Base-by-base conservation (phyloP, 37 sponge, comb jelly and placozoan species). In the Chondrosia reniformis region DNA sequence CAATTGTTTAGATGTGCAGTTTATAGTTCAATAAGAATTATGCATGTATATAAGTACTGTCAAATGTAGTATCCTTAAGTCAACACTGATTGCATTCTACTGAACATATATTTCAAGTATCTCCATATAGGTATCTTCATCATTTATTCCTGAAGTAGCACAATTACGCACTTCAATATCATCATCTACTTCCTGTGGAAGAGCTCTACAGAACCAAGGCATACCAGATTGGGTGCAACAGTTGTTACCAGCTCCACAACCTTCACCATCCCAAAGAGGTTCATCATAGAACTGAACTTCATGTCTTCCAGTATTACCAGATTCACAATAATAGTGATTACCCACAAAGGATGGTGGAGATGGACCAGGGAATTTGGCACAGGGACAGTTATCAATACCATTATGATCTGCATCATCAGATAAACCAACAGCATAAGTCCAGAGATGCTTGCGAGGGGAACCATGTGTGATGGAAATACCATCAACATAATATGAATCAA, bases 401-500 rank as follows among this genome's bases (percentile, higher is more conserved):
- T n/a, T n/a, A 44, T 39, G 42, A 21, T 7, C 22, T n/a, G 40
- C 4, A 33, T 61, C 31, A 22, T 66, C 34, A 67, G 5, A 37
- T 38, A 40, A 24, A 27, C 67, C 78, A 31, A 33, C 72, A 54
- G 55, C 84, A 64, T 61, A 77, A 2, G 84, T 77, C 84, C 84
- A 84, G 8, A 84, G 54, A 34, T 84, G 84, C 33, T 84, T 77
- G 13, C 84, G 34, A 4, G 78, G 78, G 10, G 25, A 24, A 7
- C 83, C 83, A 33, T 75, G 45, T 24, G 83, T 82, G 46, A 82
- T 52, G 34, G 74, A 69, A 22, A 84, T 45, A 30, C 84, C 84
- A 41, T 77, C 78, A 38, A 67, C 72, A 37, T 84, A 84, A 8
- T 46, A 13, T 15, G 24, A 36, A 59, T 39, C 41, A 17, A 55